Evolutionary conservation across 2,888 invertebrate species (phyloP).

Genomic region (Tinea semifulvella): DNA sequence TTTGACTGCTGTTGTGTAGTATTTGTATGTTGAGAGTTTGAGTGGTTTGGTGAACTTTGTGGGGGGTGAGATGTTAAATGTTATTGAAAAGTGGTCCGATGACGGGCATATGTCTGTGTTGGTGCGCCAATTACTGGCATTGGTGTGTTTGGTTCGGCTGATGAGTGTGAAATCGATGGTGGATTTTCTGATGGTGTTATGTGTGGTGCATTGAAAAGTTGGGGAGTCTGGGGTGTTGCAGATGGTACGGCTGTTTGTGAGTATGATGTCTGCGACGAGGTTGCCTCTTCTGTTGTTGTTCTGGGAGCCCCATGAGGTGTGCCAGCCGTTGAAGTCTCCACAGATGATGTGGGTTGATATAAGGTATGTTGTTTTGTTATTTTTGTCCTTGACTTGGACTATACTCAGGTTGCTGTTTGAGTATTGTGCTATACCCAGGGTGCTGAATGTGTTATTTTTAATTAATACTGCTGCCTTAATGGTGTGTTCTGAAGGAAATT

Average conservation of each 20-base stretch:
- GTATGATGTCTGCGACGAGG: constrained; percentile 4
- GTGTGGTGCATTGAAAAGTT: constrained; percentile 18
- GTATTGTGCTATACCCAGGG: constrained; percentile 15
- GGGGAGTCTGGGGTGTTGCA: constrained; percentile 17
- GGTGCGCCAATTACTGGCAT: constrained; percentile 17
- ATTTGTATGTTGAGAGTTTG: neutral
- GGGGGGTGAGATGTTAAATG: too few species aligned
- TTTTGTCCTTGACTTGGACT: neutral
- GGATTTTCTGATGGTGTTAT: constrained; percentile 3
- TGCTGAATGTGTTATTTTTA: neutral
- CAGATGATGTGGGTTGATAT: constrained; percentile 13
- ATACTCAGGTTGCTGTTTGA: constrained; percentile 5
- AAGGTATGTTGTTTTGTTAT: neutral
- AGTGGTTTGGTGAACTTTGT: too few species aligned
- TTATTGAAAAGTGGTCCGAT: constrained; percentile 18
- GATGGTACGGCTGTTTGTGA: constrained; percentile 15
- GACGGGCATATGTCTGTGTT: neutral
- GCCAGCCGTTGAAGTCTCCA: constrained; percentile 25
- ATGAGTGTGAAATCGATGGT: constrained; percentile 18
- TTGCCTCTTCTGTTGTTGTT: constrained; percentile 17
- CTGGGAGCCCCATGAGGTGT: constrained; percentile 20
- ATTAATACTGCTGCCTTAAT: constrained; percentile 15
- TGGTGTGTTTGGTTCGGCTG: neutral
- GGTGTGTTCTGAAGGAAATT: constrained; percentile 5
- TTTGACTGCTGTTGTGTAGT: neutral